Conservation (phyloP, 1,140 invertebrate genomes). For the Odontomachus brunneus region DNA sequence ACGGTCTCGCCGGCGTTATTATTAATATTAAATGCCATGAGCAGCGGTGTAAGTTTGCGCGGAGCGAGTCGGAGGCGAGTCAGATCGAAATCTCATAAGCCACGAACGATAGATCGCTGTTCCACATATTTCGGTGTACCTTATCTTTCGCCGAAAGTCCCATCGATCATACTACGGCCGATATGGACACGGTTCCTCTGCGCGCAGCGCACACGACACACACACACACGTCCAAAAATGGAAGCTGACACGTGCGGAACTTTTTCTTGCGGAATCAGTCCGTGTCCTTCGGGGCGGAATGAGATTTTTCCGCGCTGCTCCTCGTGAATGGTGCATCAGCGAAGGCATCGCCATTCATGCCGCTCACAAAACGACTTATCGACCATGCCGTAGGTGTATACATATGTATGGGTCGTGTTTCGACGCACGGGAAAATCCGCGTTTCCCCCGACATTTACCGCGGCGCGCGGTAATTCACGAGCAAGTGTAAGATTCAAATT, state of each 20-base stretch:
- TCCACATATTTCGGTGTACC: not conserved
- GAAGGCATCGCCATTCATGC: slow-evolving; percentile 42
- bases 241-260: not conserved
- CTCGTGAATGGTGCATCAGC: slow-evolving; percentile 43
- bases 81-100: slow-evolving; percentile 3
- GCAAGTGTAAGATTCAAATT: slow-evolving; percentile 12
- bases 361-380: slow-evolving; percentile 51
- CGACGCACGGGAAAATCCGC: not conserved
- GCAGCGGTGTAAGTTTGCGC: not conserved
- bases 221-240: not conserved
- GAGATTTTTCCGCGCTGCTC: slow-evolving; percentile 28
- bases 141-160: not conserved
- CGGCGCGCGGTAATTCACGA: not conserved
- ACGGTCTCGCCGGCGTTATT: not conserved
- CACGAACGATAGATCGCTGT: not conserved
- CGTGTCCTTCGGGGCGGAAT: slow-evolving; percentile 1
- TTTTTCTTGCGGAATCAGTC: not conserved
- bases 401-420: not conserved
- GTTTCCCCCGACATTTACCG: not conserved
- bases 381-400: slow-evolving; percentile 14
- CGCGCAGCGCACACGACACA: too few species aligned
- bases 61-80: not conserved
- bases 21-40: not conserved
- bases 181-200: not conserved
- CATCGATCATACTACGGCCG: not conserved